These are phyloP conservation scores for Pituophis catenifer DNA, from an alignment of 2,113 vertebrate genomes.

Conservation along the genomic window DNA sequence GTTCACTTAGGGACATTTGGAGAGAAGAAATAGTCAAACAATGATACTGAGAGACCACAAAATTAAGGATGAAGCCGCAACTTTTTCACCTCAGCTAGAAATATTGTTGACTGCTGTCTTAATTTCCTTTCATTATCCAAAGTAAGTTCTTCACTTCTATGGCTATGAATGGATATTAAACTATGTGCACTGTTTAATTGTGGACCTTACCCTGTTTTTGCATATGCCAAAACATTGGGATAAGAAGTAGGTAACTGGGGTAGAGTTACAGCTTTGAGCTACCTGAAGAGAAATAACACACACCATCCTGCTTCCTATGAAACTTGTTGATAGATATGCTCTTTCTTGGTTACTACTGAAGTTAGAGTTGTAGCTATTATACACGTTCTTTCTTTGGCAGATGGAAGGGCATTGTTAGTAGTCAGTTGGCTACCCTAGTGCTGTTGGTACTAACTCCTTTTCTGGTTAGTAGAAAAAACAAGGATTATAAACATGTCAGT, in stretches of 20 bases:
- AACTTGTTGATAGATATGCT: background rate
- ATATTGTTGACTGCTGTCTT: slow-evolving; percentile 7
- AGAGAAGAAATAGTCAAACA: background rate
- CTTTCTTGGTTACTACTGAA: background rate
- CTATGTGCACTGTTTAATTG: background rate
- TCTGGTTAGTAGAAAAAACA: background rate
- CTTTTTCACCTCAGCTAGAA: background rate
- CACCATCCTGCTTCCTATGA: background rate
- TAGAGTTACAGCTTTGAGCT: background rate
- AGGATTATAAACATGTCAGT: background rate
- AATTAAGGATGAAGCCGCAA: background rate
- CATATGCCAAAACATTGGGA: background rate
- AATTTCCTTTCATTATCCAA: slow-evolving; percentile 6
- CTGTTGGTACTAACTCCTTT: background rate
- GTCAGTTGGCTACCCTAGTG: background rate
- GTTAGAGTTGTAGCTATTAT: background rate
- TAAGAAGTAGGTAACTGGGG: background rate
- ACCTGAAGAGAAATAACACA: background rate
- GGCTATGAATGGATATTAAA: background rate
- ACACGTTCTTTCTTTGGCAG: background rate
- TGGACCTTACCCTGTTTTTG: background rate
- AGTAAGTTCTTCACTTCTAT: background rate
- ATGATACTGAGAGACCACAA: background rate
- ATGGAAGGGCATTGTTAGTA: background rate
- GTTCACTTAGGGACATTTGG: background rate